Base-by-base conservation (phyloP, 2,888 invertebrate species). In the Cephus pulcher region DNA sequence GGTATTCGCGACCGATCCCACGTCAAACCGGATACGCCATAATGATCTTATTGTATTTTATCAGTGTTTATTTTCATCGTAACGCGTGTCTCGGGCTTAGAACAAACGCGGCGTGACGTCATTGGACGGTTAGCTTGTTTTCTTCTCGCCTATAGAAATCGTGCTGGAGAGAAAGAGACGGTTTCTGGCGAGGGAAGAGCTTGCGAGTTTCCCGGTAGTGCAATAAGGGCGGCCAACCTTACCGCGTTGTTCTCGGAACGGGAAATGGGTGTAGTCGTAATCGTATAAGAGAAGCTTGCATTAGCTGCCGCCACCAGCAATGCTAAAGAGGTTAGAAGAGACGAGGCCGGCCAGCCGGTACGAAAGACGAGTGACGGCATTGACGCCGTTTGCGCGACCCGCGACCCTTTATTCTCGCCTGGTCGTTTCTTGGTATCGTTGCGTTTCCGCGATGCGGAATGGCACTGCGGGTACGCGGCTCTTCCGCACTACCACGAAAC, bases 1-100 rank as follows among this genome's bases (percentile, higher is more conserved):
- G 84, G 83, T 84, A 82, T 9, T 56, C 23, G 1, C 9, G 23
- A 56, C 2, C 6, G 56, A 56, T 56, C 35, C 23, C 56, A 9
- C 56, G 9, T 23, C 23, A 9, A 23, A 56, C 56, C 56, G 56
- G 56, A 56, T 9, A 15, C 12, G 56, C 2, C 56, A 6, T 23
- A 23, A 56, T 23, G 23, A 56, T 56, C 15, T 56, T 56, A 23
- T 56, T 56, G 23, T 56, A 56, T 56, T 23, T 23, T 23, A 56
- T 56, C 56, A 56, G 56, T 56, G 56, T 56, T 56, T 56, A 56
- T 56, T 56, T 23, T 56, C 56, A 23, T 56, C 56, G 9, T 23
- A 23, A 56, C 56, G 23, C 23, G 56, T 56, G 56, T 56, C 56
- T 23, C 56, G 56, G 23, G 23, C 6, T 56, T 56, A 23, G 23